phyloP scores from a whole-genome alignment of 2,113 vertebrate genomes.

The Parotia lawesii region DNA sequence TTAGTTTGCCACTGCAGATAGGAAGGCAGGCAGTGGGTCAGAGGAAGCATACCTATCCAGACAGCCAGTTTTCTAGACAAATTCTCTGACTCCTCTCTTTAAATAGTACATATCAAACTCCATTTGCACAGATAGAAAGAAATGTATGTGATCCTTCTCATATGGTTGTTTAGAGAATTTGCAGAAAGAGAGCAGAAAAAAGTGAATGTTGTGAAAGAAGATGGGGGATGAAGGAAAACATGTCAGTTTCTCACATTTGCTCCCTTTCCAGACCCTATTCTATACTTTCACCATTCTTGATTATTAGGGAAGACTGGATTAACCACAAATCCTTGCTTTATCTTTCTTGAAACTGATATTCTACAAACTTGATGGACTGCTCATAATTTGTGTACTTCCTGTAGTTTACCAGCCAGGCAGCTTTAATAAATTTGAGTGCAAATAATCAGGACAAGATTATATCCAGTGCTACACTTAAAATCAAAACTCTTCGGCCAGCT shows the following conservation, averaged over 20 bases:
- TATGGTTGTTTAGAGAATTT: background rate
- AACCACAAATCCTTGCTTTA: background rate
- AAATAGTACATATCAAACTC: background rate
- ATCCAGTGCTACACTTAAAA: background rate
- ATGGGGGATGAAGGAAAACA: background rate
- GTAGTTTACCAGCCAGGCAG: background rate
- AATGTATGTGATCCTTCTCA: background rate
- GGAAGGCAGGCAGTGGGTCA: fast-evolving
- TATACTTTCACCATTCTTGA: background rate
- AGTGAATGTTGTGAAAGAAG: background rate
- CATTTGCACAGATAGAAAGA: background rate
- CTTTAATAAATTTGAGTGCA: background rate
- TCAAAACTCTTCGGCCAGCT: background rate
- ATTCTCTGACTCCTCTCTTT: background rate
- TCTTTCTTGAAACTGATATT: background rate
- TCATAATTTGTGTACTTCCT: background rate
- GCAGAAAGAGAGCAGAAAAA: background rate
- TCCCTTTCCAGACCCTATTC: background rate
- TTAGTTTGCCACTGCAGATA: background rate
- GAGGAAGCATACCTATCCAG: background rate
- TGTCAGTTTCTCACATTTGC: background rate
- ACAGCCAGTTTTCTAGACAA: background rate
- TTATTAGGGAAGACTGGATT: background rate
- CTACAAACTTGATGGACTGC: background rate
- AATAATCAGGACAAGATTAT: background rate